phyloP scores from a whole-genome alignment of 2,113 vertebrate species.

The Macroglossus sobrinus region DNA sequence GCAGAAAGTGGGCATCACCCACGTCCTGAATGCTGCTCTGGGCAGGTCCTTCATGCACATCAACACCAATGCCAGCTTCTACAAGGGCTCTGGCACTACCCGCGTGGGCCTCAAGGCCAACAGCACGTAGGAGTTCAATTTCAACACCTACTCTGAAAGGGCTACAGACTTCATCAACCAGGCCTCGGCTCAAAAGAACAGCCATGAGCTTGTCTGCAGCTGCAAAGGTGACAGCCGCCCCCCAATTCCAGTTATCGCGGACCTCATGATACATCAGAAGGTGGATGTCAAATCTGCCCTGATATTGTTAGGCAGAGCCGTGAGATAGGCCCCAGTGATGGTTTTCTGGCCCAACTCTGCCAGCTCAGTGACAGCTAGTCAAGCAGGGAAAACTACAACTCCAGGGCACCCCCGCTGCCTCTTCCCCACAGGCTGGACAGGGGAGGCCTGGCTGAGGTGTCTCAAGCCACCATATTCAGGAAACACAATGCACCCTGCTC shows the following conservation, averaged over 20 bases:
- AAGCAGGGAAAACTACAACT: slow-evolving; percentile 85
- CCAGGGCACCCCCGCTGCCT: not conserved
- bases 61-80: slow-evolving; percentile 95
- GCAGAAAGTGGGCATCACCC: slow-evolving; percentile 94
- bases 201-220: slow-evolving; percentile 96
- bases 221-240: slow-evolving; percentile 98
- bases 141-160: slow-evolving; percentile 96
- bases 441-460: not conserved
- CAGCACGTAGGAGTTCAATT: slow-evolving; percentile 93
- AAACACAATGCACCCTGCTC: slow-evolving; percentile 46
- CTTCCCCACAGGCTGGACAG: not conserved
- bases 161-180: slow-evolving; percentile 96
- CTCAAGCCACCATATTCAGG: slow-evolving; percentile 42
- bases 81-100: slow-evolving; percentile 92
- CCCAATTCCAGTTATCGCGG: slow-evolving; percentile 94
- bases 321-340: slow-evolving; percentile 96
- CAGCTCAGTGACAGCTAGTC: slow-evolving; percentile 91
- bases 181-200: slow-evolving; percentile 92
- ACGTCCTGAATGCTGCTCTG: slow-evolving; percentile 95
- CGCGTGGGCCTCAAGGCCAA: slow-evolving; percentile 97
- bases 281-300: slow-evolving; percentile 91
- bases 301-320: slow-evolving; percentile 89
- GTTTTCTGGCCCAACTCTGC: slow-evolving; percentile 95
- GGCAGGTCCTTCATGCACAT: slow-evolving; percentile 99
- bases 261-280: slow-evolving; percentile 94